Percentiles rank a stretch among this genome's conserved stretches.
These are phyloP conservation scores for Lipotes vexillifer DNA, from an alignment of 2,113 vertebrate genomes.

Conservation along the genomic window DNA sequence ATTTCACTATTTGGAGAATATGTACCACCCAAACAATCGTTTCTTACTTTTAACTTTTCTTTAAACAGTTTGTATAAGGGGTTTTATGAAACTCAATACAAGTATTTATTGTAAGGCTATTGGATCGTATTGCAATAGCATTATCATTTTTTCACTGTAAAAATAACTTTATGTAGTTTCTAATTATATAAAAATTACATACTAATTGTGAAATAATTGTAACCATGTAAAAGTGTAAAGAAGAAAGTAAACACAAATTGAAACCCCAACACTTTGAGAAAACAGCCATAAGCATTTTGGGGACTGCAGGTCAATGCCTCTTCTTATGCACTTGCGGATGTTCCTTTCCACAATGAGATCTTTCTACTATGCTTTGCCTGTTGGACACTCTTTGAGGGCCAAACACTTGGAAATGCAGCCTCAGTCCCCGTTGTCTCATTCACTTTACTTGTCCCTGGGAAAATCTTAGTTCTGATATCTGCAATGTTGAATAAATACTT, in stretches of 20 bases:
- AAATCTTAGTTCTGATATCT: background rate
- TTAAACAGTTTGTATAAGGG: background rate
- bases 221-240: background rate
- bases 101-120: background rate
- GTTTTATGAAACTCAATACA: background rate
- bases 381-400: background rate
- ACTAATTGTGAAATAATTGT: background rate
- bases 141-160: background rate
- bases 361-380: background rate
- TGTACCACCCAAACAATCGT: background rate
- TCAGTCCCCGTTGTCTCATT: background rate
- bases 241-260: background rate
- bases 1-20: background rate
- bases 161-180: background rate
- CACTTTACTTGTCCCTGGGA: background rate
- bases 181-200: background rate
- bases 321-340: rapidly evolving
- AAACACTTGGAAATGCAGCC: background rate
- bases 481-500: constrained; percentile 17
- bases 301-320: background rate
- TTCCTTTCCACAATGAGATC: background rate
- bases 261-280: background rate
- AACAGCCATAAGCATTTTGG: background rate
- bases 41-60: background rate
- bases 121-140: background rate